phyloP scores from a whole-genome alignment of 2,888 invertebrate species.

The Parnassius smintheus region DNA sequence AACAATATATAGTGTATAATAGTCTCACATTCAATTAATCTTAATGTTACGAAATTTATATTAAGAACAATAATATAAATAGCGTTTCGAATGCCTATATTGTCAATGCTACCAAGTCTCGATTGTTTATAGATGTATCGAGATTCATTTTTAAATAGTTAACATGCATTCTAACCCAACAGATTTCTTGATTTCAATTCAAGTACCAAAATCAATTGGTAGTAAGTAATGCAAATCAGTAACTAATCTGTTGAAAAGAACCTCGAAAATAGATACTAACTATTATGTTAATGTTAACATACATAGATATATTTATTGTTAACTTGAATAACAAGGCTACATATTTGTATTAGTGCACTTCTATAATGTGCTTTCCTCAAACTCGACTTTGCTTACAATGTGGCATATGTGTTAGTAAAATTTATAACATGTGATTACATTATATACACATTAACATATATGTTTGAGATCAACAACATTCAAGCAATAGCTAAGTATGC shows the following conservation, averaged over 20 bases:
- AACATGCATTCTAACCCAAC: slow-evolving; percentile 39
- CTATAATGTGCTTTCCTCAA: slow-evolving; percentile 67
- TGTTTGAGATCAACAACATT: slow-evolving; percentile 77
- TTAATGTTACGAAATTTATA: slow-evolving; percentile 62
- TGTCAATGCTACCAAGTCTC: slow-evolving; percentile 73
- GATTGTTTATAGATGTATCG: slow-evolving; percentile 42
- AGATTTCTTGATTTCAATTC: slow-evolving; percentile 38
- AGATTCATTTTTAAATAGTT: slow-evolving; percentile 43
- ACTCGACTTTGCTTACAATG: slow-evolving; percentile 61
- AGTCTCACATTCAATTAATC: slow-evolving; percentile 59
- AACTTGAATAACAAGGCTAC: slow-evolving; percentile 72
- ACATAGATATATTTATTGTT: slow-evolving; percentile 57
- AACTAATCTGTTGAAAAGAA: slow-evolving; percentile 49
- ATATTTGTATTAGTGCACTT: slow-evolving; percentile 75
- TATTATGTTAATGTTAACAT: slow-evolving; percentile 30
- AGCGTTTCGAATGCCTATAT: slow-evolving; percentile 69
- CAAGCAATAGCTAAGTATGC: slow-evolving; percentile 69
- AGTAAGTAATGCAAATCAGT: slow-evolving; percentile 32
- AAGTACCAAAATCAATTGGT: background rate
- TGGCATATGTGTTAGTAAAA: slow-evolving; percentile 68
- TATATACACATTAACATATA: slow-evolving; percentile 76
- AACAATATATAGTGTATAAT: slow-evolving; percentile 51
- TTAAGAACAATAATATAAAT: slow-evolving; percentile 40
- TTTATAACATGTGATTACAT: slow-evolving; percentile 77
- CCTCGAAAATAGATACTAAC: slow-evolving; percentile 45